Conservation (phyloP, 2,888 invertebrate genomes). For the Xanthostigma xanthostigma region DNA sequence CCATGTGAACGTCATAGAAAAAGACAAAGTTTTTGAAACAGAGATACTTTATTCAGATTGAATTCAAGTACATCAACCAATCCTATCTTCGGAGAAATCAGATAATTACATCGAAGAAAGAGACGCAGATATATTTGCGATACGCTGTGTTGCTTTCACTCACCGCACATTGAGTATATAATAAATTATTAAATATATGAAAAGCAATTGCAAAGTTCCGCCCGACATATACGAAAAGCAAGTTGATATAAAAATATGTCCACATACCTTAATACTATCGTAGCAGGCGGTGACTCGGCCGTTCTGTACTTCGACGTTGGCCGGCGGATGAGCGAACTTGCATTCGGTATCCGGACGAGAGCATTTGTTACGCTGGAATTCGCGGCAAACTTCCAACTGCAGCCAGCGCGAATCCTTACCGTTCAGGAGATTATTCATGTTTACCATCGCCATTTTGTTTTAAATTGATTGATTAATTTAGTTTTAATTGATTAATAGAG, state of each 20-base stretch:
- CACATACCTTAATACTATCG: slow-evolving; percentile 98
- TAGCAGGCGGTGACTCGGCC: slow-evolving; percentile 99
- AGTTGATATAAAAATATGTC: slow-evolving; percentile 2
- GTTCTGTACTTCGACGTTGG: slow-evolving; percentile 99
- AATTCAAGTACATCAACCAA: no score
- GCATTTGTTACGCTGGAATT: slow-evolving; percentile 99
- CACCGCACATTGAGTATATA: no score
- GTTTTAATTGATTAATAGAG: slow-evolving; percentile 10
- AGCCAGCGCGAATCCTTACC: slow-evolving; percentile 99
- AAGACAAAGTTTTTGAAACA: no score
- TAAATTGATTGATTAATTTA: slow-evolving; percentile 4
- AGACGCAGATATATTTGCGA: no score
- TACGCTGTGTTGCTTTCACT: no score
- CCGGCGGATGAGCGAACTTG: slow-evolving; percentile 99
- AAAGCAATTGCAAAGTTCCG: no score
- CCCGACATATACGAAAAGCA: no score
- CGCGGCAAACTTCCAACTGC: slow-evolving; percentile 97
- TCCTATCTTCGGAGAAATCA: no score
- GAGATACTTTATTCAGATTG: no score
- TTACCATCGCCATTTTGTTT: slow-evolving; percentile 69
- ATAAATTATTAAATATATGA: no score
- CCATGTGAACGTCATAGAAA: no score
- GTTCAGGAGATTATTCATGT: slow-evolving; percentile 92
- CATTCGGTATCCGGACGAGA: slow-evolving; percentile 98
- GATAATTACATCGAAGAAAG: no score